Evolutionary conservation across 2,888 invertebrate species (phyloP).

Genomic region (Alcis repandata): DNA sequence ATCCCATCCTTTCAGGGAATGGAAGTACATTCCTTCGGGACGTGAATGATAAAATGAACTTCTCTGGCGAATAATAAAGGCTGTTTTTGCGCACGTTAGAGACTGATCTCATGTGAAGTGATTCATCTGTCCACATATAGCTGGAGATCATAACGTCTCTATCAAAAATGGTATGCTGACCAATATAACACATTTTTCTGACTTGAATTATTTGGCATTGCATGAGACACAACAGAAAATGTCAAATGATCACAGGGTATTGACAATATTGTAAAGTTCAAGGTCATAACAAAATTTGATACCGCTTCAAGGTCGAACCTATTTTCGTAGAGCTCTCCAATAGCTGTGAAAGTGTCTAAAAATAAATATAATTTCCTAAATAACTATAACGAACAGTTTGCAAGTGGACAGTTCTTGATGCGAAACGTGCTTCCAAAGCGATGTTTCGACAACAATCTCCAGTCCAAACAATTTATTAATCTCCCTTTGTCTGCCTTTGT

Average conservation of each 20-base stretch:
- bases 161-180: slow-evolving; percentile 52
- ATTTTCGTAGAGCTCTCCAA: not conserved
- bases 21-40: slow-evolving; percentile 40
- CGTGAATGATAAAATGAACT: slow-evolving; percentile 41
- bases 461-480: slow-evolving; percentile 31
- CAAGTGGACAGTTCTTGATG: slow-evolving; percentile 13
- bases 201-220: slow-evolving; percentile 43
- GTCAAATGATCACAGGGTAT: slow-evolving; percentile 25
- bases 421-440: slow-evolving; percentile 26
- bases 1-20: slow-evolving; percentile 29
- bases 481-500: slow-evolving; percentile 26
- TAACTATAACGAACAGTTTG: slow-evolving; percentile 3
- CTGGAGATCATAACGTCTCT: slow-evolving; percentile 49
- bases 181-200: slow-evolving; percentile 27
- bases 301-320: not conserved
- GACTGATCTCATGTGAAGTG: slow-evolving; percentile 72
- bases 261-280: slow-evolving; percentile 10
- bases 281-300: slow-evolving; percentile 7
- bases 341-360: not conserved
- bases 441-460: slow-evolving; percentile 19
- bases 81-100: slow-evolving; percentile 43
- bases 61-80: slow-evolving; percentile 25
- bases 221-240: slow-evolving; percentile 2
- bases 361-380: slow-evolving; percentile 9
- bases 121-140: slow-evolving; percentile 68